Evolutionary conservation across 2,888 invertebrate species (phyloP).

Genomic region (Yponomeuta sedellus): DNA sequence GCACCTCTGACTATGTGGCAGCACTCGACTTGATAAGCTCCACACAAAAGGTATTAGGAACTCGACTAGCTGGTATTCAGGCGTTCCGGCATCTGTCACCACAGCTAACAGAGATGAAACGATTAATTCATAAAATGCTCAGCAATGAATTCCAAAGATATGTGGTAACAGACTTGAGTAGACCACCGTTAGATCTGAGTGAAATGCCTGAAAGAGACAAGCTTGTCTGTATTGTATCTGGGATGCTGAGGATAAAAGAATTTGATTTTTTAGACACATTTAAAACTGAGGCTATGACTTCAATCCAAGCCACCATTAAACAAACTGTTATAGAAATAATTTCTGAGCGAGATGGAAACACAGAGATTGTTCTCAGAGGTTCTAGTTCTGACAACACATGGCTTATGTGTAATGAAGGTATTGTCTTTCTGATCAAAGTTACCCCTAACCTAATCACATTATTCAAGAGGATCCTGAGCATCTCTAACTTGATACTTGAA

Average conservation of each 20-base stretch:
- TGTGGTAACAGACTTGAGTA: slow-evolving; percentile 92
- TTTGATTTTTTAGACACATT: slow-evolving; percentile 92
- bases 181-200: slow-evolving; percentile 79
- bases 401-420: slow-evolving; percentile 82
- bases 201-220: slow-evolving; percentile 89
- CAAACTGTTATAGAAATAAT: slow-evolving; percentile 88
- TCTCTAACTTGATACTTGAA: slow-evolving; percentile 86
- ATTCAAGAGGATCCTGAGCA: slow-evolving; percentile 83
- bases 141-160: slow-evolving; percentile 95
- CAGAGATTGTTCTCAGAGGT: slow-evolving; percentile 65
- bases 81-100: slow-evolving; percentile 97
- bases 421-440: slow-evolving; percentile 80
- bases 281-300: slow-evolving; percentile 91
- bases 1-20: slow-evolving; percentile 97
- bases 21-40: slow-evolving; percentile 97
- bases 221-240: slow-evolving; percentile 91
- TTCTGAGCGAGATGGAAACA: slow-evolving; percentile 61
- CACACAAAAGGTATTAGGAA: slow-evolving; percentile 94
- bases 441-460: slow-evolving; percentile 81
- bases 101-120: slow-evolving; percentile 96
- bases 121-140: slow-evolving; percentile 97
- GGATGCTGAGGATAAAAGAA: slow-evolving; percentile 90
- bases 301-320: slow-evolving; percentile 91
- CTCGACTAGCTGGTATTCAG: slow-evolving; percentile 93
- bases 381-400: slow-evolving; percentile 63